Percentiles rank a stretch among this genome's conserved stretches.
These are phyloP conservation scores for Amphiprion percula DNA, from an alignment of 2,113 vertebrate genomes.

Conservation along the genomic window DNA sequence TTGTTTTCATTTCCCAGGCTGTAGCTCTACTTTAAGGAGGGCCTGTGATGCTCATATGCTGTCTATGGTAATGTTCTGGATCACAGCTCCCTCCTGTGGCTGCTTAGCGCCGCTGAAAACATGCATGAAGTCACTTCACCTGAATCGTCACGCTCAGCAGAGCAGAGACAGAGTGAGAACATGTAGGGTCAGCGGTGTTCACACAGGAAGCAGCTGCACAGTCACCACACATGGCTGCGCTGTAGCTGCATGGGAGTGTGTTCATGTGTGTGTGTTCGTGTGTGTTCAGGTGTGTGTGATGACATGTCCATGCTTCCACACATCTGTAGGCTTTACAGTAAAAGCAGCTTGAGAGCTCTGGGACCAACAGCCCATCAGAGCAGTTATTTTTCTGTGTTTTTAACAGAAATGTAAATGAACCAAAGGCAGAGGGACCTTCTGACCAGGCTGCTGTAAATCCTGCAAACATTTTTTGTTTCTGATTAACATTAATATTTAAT, in stretches of 20 bases:
- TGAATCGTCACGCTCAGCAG: not conserved
- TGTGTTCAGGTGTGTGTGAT: not conserved
- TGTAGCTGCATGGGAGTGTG: not conserved
- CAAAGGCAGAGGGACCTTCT: not conserved
- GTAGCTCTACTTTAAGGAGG: too few relatives aligned
- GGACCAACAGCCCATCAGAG: not conserved
- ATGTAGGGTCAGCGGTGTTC: not conserved
- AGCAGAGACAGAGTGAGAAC: not conserved
- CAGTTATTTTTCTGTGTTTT: not conserved
- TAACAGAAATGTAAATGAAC: not conserved
- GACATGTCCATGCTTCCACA: not conserved
- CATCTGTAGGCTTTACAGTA: not conserved
- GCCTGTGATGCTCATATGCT: too few relatives aligned
- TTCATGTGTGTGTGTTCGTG: not conserved
- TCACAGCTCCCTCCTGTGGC: slow-evolving; percentile 60
- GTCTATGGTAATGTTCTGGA: not conserved
- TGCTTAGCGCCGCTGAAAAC: not conserved
- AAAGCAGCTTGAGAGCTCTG: not conserved
- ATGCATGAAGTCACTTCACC: not conserved
- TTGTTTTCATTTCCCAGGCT: too few relatives aligned
- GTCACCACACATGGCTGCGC: slow-evolving; percentile 14
- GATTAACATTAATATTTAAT: not conserved
- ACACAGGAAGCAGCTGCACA: slow-evolving; percentile 72
- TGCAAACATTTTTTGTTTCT: not conserved
- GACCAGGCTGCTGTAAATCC: not conserved